Percentiles rank a stretch among this genome's conserved stretches.
Conservation (phyloP, 2,113 vertebrate genomes). For the Brachyhypopomus gauderio region DNA sequence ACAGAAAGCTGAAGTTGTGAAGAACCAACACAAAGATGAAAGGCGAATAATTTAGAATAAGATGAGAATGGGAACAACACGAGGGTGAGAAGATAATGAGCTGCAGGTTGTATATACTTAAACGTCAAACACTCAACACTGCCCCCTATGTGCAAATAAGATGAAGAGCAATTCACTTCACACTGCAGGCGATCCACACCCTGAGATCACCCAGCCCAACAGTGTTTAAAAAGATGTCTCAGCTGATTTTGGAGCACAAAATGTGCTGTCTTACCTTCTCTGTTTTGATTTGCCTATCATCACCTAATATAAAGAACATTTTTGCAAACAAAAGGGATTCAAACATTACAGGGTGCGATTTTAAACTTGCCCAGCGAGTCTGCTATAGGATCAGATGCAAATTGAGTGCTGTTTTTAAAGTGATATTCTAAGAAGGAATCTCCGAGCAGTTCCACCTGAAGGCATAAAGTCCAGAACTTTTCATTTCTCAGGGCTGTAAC, state of each 20-base stretch:
- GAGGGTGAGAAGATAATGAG: not conserved
- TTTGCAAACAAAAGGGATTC: not conserved
- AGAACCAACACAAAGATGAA: not conserved
- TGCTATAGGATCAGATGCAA: too few relatives aligned
- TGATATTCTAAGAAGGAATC: too few relatives aligned
- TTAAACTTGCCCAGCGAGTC: too few relatives aligned
- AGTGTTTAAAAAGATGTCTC: not conserved
- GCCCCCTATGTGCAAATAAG: not conserved
- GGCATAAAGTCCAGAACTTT: not conserved
- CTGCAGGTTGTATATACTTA: not conserved
- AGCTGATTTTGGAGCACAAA: not conserved
- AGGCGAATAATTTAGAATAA: not conserved
- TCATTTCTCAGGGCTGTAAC: not conserved
- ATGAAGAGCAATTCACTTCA: not conserved
- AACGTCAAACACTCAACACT: not conserved
- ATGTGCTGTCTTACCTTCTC: not conserved
- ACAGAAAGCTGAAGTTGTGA: slow-evolving; percentile 14
- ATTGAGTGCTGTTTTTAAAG: too few relatives aligned
- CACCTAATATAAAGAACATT: not conserved
- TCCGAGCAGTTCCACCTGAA: not conserved
- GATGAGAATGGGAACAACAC: not conserved
- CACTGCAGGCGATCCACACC: not conserved
- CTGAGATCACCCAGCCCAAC: not conserved
- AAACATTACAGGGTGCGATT: too few relatives aligned
- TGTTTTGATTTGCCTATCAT: not conserved